Evolutionary conservation across 1,140 invertebrate genomes (phyloP), one percentile per base, ranked within the genome.

Genomic region (Lasioglossum albipes): DNA sequence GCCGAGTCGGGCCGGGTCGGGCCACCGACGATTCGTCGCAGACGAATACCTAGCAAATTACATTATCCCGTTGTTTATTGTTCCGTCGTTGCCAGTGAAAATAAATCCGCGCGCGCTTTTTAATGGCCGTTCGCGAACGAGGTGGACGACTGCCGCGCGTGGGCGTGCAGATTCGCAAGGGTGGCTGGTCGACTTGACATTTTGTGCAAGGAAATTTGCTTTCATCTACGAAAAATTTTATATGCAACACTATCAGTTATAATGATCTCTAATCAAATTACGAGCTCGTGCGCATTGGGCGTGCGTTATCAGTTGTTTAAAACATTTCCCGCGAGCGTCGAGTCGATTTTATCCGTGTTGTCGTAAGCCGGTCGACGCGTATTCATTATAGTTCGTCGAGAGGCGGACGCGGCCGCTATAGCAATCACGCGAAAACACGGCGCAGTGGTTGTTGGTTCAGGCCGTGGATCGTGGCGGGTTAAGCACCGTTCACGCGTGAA

Each of bases 1-100:
- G 57, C 57, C 54, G 18, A 18, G 5, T 4, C 54, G 16, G 18
- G 54, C 16, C 18, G 16, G 16, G 54, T 5, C 54, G 57, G 57
- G 7, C 57, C 20, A 20, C 7, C n/a, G n/a, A 9, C 57, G 57
- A n/a, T 9, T 20, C 20, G 57, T 9, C n/a, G n/a, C 20, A 22
- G 57, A 59, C 57, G 12, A 12, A 49, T 12, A 57, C 20, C 16
- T 20, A 20, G 57, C 10, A 22, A n/a, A 59, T 59, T 59, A 59
- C 57, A n/a, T 59, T 59, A 59, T 59, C 20, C 57, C 57, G 57
- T 59, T 59, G 57, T 59, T 59, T 59, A 59, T 59, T 59, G n/a
- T 59, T 59, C 57, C 57, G 57, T 59, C 57, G 57, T 59, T n/a
- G 20, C 20, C 57, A 20, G 20, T n/a, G 57, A n/a, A 59, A 59